Conservation (phyloP, 2,888 invertebrate species). For the Synergus gifuensis region DNA sequence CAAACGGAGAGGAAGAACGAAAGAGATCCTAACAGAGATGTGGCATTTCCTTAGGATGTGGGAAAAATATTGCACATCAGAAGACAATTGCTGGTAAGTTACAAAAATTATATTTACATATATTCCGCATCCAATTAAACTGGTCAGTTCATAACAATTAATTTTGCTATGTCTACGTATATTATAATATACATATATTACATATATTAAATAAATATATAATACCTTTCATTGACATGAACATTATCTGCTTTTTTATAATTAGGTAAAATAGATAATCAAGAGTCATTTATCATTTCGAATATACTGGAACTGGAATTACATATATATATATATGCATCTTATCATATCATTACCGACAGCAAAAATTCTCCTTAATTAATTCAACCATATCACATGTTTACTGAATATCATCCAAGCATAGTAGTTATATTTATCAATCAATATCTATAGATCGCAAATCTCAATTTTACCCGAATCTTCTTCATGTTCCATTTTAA, state of each 20-base stretch:
- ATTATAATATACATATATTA: too few species aligned
- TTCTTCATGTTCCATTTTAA: not conserved
- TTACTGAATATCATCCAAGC: not conserved
- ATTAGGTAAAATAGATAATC: too few species aligned
- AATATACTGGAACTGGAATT: not conserved
- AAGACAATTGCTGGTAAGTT: constrained; percentile 35
- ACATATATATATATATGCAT: not conserved
- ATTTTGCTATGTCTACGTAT: too few species aligned
- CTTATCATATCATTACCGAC: not conserved
- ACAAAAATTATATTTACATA: not conserved
- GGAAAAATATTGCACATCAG: not conserved
- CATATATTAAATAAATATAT: too few species aligned
- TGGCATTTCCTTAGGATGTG: constrained; percentile 1
- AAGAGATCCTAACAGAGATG: constrained; percentile 28
- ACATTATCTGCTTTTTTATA: too few species aligned
- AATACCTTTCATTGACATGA: too few species aligned
- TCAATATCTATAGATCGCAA: not conserved
- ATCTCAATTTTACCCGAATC: not conserved
- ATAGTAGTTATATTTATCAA: not conserved
- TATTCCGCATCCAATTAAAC: not conserved
- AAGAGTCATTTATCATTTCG: not conserved
- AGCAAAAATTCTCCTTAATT: not conserved
- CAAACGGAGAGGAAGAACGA: constrained; percentile 23
- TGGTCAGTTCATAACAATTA: not conserved
- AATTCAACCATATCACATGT: not conserved